phyloP scores from a whole-genome alignment of 2,797 vertebrate species.

The Enteromius fasciolatus region DNA sequence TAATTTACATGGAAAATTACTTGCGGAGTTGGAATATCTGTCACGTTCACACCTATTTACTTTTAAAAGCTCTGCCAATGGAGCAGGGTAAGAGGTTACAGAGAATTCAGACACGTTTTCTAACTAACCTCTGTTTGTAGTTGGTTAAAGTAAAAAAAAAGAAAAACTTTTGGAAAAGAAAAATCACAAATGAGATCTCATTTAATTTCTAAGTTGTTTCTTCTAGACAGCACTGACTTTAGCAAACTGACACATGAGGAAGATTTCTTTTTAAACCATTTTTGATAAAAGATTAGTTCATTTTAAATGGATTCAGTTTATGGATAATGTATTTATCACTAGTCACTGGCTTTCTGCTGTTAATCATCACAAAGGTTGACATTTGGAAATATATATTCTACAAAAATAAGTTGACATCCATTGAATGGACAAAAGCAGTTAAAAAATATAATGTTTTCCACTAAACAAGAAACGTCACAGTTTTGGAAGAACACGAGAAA shows the following conservation, averaged over 20 bases:
- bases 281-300: not conserved
- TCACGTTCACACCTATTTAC: conserved; percentile 77
- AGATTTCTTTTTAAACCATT: not conserved
- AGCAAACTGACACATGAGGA: not conserved
- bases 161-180: not conserved
- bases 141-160: conserved; percentile 3
- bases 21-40: conserved; percentile 83
- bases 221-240: not conserved
- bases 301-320: not conserved
- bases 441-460: not conserved
- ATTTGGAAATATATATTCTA: not conserved
- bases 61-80: conserved; percentile 76
- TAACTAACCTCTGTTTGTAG: conserved; percentile 18
- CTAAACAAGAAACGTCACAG: not conserved
- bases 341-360: not conserved
- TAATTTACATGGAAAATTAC: conserved; percentile 86
- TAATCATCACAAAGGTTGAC: not conserved
- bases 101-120: conserved; percentile 45
- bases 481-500: not conserved
- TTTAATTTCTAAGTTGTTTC: not conserved
- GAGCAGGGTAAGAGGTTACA: conserved; percentile 66
- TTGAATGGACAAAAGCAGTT: not conserved
- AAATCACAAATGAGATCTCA: not conserved
- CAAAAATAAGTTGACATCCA: not conserved
- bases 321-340: not conserved